These are phyloP conservation scores for Gambusia yucatana DNA, from an alignment of 2,797 vertebrate species.

Conservation along the genomic window DNA sequence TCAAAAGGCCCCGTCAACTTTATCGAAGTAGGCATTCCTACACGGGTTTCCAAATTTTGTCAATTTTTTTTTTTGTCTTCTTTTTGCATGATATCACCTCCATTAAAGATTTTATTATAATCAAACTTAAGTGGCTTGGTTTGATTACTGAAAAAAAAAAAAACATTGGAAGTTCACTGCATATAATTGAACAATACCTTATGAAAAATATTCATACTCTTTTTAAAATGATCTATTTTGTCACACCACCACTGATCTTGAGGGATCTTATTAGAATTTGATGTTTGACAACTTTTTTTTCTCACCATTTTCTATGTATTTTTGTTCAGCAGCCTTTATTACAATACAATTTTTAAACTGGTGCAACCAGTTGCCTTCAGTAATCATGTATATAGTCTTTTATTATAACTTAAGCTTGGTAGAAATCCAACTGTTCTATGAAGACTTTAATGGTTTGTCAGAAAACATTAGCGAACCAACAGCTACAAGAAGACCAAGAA, in stretches of 20 bases:
- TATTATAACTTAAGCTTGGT: background rate
- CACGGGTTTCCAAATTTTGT: conserved; percentile 47
- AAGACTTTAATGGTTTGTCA: background rate
- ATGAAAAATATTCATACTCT: background rate
- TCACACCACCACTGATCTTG: background rate
- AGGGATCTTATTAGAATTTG: background rate
- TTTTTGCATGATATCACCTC: conserved; percentile 80
- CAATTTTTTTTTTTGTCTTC: conserved; percentile 14
- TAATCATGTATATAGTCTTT: background rate
- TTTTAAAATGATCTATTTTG: background rate
- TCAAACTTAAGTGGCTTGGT: conserved; percentile 11
- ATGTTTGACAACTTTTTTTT: background rate
- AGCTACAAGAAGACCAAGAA: background rate
- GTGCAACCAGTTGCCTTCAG: background rate
- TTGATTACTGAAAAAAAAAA: conserved; percentile 5
- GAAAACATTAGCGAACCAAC: background rate
- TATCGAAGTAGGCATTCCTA: conserved; percentile 58
- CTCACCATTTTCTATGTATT: background rate
- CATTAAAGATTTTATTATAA: conserved; percentile 85
- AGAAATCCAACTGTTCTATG: background rate
- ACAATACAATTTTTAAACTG: background rate
- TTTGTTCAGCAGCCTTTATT: background rate
- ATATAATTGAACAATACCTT: background rate
- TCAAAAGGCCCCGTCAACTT: conserved; percentile 33
- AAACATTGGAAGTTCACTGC: background rate